Evolutionary conservation across 2,113 vertebrate genomes (phyloP).

Genomic region (Calonectris borealis): DNA sequence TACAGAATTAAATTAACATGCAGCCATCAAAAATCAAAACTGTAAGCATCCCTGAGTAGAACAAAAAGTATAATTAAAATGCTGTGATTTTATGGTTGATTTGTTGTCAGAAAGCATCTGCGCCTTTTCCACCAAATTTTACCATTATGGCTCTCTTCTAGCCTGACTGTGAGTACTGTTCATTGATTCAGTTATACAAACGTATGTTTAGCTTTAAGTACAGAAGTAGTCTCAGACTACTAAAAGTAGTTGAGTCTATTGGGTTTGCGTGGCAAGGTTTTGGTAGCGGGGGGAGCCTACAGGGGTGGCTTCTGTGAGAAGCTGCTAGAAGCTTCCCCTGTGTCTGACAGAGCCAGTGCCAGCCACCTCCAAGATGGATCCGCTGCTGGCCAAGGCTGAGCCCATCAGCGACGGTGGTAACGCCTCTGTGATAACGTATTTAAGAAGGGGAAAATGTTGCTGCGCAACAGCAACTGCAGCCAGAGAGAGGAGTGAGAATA

Average conservation of each 20-base stretch:
- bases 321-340: background rate
- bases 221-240: background rate
- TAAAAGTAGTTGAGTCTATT: background rate
- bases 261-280: background rate
- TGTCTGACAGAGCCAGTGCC: background rate
- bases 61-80: background rate
- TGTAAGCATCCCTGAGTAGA: background rate
- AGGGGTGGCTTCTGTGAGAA: background rate
- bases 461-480: too few relatives aligned
- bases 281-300: too few relatives aligned
- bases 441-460: too few relatives aligned
- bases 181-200: background rate
- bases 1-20: background rate
- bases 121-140: conserved; percentile 9
- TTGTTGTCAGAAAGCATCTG: background rate
- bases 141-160: background rate
- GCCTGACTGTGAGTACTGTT: background rate
- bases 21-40: background rate
- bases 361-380: background rate
- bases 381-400: background rate
- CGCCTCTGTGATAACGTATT: background rate
- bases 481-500: too few relatives aligned
- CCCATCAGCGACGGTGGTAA: background rate
- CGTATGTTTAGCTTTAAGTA: background rate
- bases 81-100: background rate